A percentile compares a stretch with the other conserved stretches of the same genome.
These are phyloP conservation scores for Ectropis crepuscularia DNA, from an alignment of 2,888 invertebrate species.

Conservation along the genomic window DNA sequence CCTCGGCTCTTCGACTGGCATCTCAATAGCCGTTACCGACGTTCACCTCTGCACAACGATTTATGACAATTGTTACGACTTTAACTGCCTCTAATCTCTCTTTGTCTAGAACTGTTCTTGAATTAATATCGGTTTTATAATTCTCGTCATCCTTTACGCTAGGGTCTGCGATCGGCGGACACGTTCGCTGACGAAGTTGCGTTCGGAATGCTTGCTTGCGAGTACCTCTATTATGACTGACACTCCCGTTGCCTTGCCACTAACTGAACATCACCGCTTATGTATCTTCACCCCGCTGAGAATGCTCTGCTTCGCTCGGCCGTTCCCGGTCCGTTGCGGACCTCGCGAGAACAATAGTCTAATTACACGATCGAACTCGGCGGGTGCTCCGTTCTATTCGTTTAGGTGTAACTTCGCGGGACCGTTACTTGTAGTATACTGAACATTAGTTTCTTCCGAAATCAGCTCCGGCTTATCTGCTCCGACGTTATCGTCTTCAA, in stretches of 20 bases:
- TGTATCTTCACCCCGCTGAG: constrained; percentile 81
- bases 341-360: constrained; percentile 45
- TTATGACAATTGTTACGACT: constrained; percentile 41
- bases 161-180: constrained; percentile 6
- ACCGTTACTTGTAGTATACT: constrained; percentile 47
- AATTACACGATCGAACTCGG: constrained; percentile 58
- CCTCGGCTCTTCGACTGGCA: constrained; percentile 60
- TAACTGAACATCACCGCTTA: constrained; percentile 82
- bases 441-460: constrained; percentile 56
- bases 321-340: constrained; percentile 59
- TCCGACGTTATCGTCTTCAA: constrained; percentile 59
- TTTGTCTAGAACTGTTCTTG: constrained; percentile 44
- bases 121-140: constrained; percentile 25
- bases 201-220: constrained; percentile 76
- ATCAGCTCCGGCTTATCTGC: constrained; percentile 71
- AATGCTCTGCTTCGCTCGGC: constrained; percentile 83
- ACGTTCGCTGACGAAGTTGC: constrained; percentile 45
- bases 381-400: constrained; percentile 59
- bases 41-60: constrained; percentile 49
- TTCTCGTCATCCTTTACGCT: constrained; percentile 6
- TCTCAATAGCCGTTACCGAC: constrained; percentile 59
- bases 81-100: constrained; percentile 41
- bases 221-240: constrained; percentile 66
- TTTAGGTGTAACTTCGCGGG: constrained; percentile 48
- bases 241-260: constrained; percentile 81